Conservation (phyloP, 2,113 vertebrate genomes). For the Cercocebus atys region DNA sequence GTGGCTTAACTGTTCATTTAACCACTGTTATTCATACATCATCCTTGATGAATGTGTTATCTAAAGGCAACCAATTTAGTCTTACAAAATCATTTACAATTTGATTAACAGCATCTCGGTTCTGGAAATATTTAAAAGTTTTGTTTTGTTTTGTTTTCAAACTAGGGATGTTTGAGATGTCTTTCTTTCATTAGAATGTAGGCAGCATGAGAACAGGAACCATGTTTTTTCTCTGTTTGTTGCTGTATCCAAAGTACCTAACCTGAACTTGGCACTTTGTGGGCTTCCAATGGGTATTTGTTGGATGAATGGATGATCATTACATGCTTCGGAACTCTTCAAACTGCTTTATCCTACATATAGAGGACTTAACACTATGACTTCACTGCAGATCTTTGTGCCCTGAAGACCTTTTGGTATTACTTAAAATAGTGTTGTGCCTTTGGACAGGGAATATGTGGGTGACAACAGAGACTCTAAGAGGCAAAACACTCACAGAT, state of each 20-base stretch:
- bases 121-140: constrained; percentile 43
- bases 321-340: not conserved
- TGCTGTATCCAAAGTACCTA: not conserved
- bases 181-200: not conserved
- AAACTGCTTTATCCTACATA: not conserved
- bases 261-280: not conserved
- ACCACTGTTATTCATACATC: constrained; percentile 7
- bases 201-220: not conserved
- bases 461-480: not conserved
- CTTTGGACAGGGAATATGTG: not conserved
- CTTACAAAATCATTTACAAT: constrained; percentile 47
- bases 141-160: not conserved
- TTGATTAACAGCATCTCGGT: not conserved
- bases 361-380: not conserved
- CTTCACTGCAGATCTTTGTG: not conserved
- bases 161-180: not conserved
- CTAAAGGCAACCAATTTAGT: constrained; percentile 59
- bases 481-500: not conserved
- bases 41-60: constrained; percentile 52
- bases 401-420: not conserved
- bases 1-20: constrained; percentile 65
- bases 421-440: not conserved
- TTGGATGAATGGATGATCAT: not conserved
- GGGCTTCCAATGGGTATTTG: not conserved
- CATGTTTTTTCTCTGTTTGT: not conserved